These are phyloP conservation scores for Hecatera dysodea DNA, from an alignment of 2,888 invertebrate species.

Conservation along the genomic window DNA sequence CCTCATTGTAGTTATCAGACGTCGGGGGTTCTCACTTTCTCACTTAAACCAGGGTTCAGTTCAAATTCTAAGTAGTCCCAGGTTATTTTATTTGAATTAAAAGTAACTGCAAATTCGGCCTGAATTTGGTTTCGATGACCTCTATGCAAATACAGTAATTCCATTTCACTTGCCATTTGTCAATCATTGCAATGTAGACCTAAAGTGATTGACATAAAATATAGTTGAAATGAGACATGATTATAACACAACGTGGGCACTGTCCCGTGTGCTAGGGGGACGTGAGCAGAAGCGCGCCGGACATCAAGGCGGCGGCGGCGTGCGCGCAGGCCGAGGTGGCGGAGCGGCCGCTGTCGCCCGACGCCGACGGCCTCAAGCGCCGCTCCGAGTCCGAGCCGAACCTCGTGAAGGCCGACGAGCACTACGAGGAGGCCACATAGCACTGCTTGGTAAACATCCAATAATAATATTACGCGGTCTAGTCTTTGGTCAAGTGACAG, in stretches of 20 bases:
- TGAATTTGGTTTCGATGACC: no score
- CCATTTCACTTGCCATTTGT: not conserved
- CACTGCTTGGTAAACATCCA: constrained; percentile 62
- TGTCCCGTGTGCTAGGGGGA: constrained; percentile 76
- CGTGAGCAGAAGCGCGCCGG: constrained; percentile 92
- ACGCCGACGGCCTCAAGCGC: constrained; percentile 88
- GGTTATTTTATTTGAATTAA: not conserved
- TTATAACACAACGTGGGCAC: no score
- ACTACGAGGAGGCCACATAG: constrained; percentile 80
- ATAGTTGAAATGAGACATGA: not conserved
- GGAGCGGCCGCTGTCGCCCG: constrained; percentile 78
- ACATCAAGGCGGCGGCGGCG: constrained; percentile 87
- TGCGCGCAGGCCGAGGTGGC: constrained; percentile 68
- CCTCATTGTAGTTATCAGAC: no score
- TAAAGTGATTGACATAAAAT: not conserved
- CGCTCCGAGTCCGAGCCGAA: constrained; percentile 93
- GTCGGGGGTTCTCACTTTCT: no score
- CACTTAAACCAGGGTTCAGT: no score
- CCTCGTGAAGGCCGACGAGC: constrained; percentile 88
- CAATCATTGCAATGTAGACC: not conserved
- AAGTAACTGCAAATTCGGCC: not conserved
- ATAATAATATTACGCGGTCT: constrained; percentile 54
- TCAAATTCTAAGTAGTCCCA: no score
- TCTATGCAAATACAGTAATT: not conserved
- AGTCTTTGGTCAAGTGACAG: constrained; percentile 60